Evolutionary conservation across 2,888 invertebrate genomes (phyloP), one percentile per base, ranked within the genome.

Genomic region (Parelbella ahira): DNA sequence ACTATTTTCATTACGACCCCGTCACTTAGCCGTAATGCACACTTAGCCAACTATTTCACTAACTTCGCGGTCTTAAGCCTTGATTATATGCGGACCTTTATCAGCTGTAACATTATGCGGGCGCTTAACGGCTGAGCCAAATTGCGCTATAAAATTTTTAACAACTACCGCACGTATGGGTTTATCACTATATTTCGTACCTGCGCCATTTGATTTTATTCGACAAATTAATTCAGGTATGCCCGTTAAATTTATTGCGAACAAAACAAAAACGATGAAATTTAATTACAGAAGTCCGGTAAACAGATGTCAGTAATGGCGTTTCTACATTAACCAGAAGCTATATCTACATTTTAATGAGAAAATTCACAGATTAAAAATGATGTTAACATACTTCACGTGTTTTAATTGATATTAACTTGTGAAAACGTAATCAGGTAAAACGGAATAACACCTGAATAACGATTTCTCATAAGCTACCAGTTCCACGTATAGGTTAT

Each of bases 321-420:
- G 4, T 37, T 37, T 36, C 15, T 36, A 11, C 36, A 36, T 36
- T 36, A 36, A 25, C 24, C 36, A 36, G 36, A 25, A 36, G 25
- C 25, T 11, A 25, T 7, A 24, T 15, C 9, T 9, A n/a, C 23
- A 15, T 23, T 15, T 34, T 28, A 28, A 28, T 7, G 13, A 28
- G 12, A 28, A 28, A 8, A 2, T 28, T 2, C 8, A 28, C 28
- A 29, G 29, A 29, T 29, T 18, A 18, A 29, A 29, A 29, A 18
- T 5, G 18, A 18, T 10, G 15, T 15, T 13, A 3, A 18, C 9
- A 8, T 29, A 20, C n/a, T n/a, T 20, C 6, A 4, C 18, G 7
- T 8, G 15, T 28, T 12, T 28, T 28, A 13, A 29, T 18, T 18
- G 29, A 1, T 18, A 9, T 8, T 8, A 7, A 7, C 8, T 5